These are phyloP conservation scores for Toxostoma redivivum DNA, from an alignment of 2,113 vertebrate genomes.

Conservation along the genomic window DNA sequence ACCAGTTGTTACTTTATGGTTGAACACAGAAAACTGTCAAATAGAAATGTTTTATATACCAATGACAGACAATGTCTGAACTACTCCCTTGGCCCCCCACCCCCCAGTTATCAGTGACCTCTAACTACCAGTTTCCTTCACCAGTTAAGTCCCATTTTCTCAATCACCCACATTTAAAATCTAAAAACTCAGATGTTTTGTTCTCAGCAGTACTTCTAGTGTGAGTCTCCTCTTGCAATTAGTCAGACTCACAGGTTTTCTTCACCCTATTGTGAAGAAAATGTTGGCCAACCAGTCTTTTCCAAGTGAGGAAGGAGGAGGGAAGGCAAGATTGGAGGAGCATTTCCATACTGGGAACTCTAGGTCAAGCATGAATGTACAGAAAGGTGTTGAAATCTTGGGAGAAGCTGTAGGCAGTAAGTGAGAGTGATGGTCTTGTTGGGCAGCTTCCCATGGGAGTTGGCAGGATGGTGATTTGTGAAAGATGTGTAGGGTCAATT, in stretches of 20 bases:
- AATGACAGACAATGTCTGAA: not conserved
- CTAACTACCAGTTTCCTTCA: not conserved
- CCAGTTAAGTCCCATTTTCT: not conserved
- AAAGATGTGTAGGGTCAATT: not conserved
- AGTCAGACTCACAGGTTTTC: not conserved
- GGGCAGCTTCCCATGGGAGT: not conserved
- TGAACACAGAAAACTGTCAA: not conserved
- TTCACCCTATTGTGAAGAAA: not conserved
- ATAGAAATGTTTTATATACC: not conserved
- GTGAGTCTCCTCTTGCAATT: not conserved
- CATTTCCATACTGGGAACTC: not conserved
- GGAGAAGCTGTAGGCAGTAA: not conserved
- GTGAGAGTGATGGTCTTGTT: conserved; percentile 24
- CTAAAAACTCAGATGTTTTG: not conserved
- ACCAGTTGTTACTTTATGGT: not conserved
- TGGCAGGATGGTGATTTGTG: not conserved
- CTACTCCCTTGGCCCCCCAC: fast-evolving
- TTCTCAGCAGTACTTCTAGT: not conserved
- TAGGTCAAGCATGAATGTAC: not conserved
- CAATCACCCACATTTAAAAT: not conserved
- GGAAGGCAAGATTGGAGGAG: not conserved
- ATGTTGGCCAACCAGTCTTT: not conserved
- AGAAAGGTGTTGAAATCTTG: conserved; percentile 26
- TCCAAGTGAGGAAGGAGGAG: not conserved
- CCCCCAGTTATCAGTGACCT: not conserved